Base-by-base conservation (phyloP, 2,113 vertebrate species). In the Australoheros scitulus region DNA sequence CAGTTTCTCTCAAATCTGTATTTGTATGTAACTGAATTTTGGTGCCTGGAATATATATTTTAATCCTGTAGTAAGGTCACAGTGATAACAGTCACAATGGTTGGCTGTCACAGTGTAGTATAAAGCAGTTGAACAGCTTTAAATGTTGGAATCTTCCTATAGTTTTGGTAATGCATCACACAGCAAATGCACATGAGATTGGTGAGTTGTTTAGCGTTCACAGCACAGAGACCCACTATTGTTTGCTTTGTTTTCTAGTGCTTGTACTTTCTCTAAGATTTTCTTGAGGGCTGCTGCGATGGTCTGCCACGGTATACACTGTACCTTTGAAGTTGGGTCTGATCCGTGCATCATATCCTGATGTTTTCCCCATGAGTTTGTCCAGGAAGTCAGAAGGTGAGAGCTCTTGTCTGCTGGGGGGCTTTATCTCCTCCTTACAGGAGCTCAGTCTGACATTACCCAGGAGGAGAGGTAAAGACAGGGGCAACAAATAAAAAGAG, bases 281-380 rank as follows among this genome's bases (percentile, higher is more conserved):
- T 88, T 81, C 61, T 83, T 22, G 6, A 79, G 76, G 47, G 50
- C 50, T 38, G n/a, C 77, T 59, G 75, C 36, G 20, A 72, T 22
- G 60, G 70, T 77, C 50, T 74, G 61, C 52, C 24, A 76, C 70
- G 43, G 61, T 52, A 43, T 36, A 20, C 24, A 57, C n/a, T 38
- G 22, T 95, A 99, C 97, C 97, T 98, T 99, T 99, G 95, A 98
- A 99, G 95, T 97, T 97, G 92, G 98, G 97, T 80, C 97, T 96
- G 89, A 99, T 98, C 82, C 97, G 97, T 80, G 98, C 97, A 2
- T 98, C 97, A 2, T 99, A 99, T 57, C 97, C 97, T 24, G 97
- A 99, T 0, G 97, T 98, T 83, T 90, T 95, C 74, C 97, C 98
- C 98, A 98, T 98, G 64, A 98, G 97, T 94, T 99, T 98, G 95